Evolutionary conservation across 2,888 invertebrate genomes (phyloP).

Genomic region (Spicauda simplicius): DNA sequence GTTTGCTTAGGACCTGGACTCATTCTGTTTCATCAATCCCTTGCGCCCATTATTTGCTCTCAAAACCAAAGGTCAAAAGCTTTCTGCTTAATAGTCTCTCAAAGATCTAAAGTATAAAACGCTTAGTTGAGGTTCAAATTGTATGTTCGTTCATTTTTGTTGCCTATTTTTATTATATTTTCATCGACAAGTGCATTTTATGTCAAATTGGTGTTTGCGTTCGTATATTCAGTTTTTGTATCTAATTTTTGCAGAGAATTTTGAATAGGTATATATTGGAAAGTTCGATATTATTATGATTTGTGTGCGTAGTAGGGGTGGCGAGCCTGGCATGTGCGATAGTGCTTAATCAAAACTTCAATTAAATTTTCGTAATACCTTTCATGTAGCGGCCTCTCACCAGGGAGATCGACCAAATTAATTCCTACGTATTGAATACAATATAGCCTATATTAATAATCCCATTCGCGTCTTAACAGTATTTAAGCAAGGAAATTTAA

Average conservation of each 20-base stretch:
- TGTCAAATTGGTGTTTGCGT: neutral
- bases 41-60: slow-evolving; percentile 75
- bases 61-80: slow-evolving; percentile 33
- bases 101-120: slow-evolving; percentile 7
- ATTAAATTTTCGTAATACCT: slow-evolving; percentile 80
- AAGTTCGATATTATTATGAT: slow-evolving; percentile 2
- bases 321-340: slow-evolving; percentile 62
- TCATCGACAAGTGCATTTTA: neutral
- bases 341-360: slow-evolving; percentile 80
- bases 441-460: slow-evolving; percentile 29
- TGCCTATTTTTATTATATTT: neutral
- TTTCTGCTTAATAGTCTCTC: slow-evolving; percentile 4
- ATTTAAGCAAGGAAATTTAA: neutral
- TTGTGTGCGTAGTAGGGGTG: slow-evolving; percentile 32
- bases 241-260: neutral
- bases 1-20: slow-evolving; percentile 77
- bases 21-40: slow-evolving; percentile 73
- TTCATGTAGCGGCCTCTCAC: slow-evolving; percentile 63
- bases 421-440: slow-evolving; percentile 49
- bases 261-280: neutral
- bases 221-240: slow-evolving; percentile 5
- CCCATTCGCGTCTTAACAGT: neutral
- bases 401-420: slow-evolving; percentile 65
- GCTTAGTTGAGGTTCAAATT: neutral
- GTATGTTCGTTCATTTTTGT: neutral